phyloP scores from a whole-genome alignment of 2,797 vertebrate species.

The Dipus sagitta region DNA sequence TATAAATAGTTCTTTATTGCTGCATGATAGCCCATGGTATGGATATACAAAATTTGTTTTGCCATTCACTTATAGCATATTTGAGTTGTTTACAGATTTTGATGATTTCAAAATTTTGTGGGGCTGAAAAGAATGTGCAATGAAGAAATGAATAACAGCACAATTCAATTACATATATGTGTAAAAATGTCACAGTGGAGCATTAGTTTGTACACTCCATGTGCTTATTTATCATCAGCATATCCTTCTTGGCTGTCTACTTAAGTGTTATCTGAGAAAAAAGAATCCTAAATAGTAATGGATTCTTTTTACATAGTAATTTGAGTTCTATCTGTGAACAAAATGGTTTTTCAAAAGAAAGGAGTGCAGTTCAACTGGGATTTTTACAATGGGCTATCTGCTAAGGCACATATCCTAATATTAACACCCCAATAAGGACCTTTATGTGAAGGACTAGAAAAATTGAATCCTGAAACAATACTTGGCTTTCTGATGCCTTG shows the following conservation, averaged over 20 bases:
- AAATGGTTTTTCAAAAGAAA: slow-evolving; percentile 60
- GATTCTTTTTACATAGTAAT: slow-evolving; percentile 59
- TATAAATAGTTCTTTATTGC: slow-evolving; percentile 44
- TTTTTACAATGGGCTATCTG: slow-evolving; percentile 18
- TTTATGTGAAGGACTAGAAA: slow-evolving; percentile 43
- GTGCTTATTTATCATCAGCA: slow-evolving; percentile 1
- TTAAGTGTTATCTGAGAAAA: background rate
- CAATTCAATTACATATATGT: background rate
- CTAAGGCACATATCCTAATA: slow-evolving; percentile 25
- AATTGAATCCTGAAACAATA: slow-evolving; percentile 2
- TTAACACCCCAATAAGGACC: slow-evolving; percentile 4
- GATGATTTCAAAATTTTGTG: slow-evolving; percentile 12
- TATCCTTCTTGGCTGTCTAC: background rate
- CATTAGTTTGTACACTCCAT: background rate
- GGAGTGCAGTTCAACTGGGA: slow-evolving; percentile 47
- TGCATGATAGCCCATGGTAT: background rate
- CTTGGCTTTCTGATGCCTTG: slow-evolving; percentile 39
- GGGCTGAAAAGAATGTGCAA: background rate
- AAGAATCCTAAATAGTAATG: slow-evolving; percentile 40
- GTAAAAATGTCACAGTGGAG: background rate
- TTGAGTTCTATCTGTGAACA: slow-evolving; percentile 27
- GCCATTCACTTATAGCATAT: slow-evolving; percentile 34
- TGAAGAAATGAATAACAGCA: background rate
- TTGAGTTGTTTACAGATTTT: slow-evolving; percentile 30
- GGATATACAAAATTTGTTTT: background rate